Evolutionary conservation across 2,113 vertebrate genomes (phyloP), one percentile per base, ranked within the genome.

Genomic region (Haemorhous mexicanus): DNA sequence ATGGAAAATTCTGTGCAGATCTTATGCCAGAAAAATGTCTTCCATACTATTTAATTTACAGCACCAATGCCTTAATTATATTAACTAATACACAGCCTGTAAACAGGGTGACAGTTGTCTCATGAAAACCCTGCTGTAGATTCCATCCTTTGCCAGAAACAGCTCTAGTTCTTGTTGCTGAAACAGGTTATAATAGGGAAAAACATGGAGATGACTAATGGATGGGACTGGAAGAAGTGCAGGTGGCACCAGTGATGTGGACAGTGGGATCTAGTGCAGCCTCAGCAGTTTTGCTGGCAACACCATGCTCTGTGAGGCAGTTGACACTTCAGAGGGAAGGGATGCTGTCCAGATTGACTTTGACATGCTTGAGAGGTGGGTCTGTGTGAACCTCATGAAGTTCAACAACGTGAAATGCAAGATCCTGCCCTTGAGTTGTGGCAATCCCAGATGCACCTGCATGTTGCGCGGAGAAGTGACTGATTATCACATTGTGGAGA

Each of bases 61-160:
- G 84, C 90, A 93, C 93, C 87, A 79, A 69, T 83, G 76, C 74
- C 41, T 96, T 95, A 94, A 96, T 96, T 94, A 95, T 89, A 96
- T 96, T 84, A 83, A 86, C 56, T 91, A 87, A 87, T 94, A 94
- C 84, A 35, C 47, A 94, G 88, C 50, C 64, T 93, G 61, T 68
- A 96, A 94, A 94, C 93, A 59, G 79, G 63, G 77, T 97, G 86
- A 94, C 93, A 94, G 78, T 95, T 94, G 62, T 83, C 90, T 95
- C 27, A n/a, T 95, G 93, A 94, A 96, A 95, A 89, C 39, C 63
- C 62, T 59, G 56, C 59, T 94, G 75, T 16, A 55, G 18, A 80
- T 96, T 55, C 84, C 27, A 43, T 75, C 37, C 22, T 78, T 89
- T 94, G 69, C 66, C 93, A 94, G 49, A 67, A 32, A 56, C 32